Evolutionary conservation across 2,888 invertebrate genomes (phyloP), one percentile per base, ranked within the genome.

Genomic region (Ornithoptera alexandrae): DNA sequence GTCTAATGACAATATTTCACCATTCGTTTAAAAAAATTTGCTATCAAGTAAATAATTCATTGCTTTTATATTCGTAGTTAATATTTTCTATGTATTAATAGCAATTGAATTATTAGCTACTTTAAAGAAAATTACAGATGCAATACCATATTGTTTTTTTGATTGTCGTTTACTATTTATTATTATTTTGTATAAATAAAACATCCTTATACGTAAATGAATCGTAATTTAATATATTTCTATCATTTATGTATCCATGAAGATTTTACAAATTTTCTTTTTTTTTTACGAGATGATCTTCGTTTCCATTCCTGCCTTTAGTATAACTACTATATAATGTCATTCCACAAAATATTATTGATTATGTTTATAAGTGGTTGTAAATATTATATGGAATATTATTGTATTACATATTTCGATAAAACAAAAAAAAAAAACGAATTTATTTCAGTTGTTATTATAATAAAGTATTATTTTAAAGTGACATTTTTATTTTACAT

Each of bases 371-470:
- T 64, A 65, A 65, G 46, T 50, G 50, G 59, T 66, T 66, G 69
- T 66, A 70, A 70, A 69, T 66, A 69, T 53, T 60, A 30, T 69
- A 66, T 36, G 24, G 24, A 70, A 36, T 42, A 70, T 62, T 57
- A 62, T 62, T 67, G 42, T 65, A 69, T 62, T 72, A 39, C 50
- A 68, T 70, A 62, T 74, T 75, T 67, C 39, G 72, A 72, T 72
- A 74, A 77, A 72, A 72, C 39, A 30, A 80, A 81, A 79, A 75
- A 79, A 75, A 78, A 79, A 80, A 74, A 84, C 84, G 88, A 87
- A 88, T 87, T 84, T 84, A 83, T 84, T 86, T 88, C 84, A 82
- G 84, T 78, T 87, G 89, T 89, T 90, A 46, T 46, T 82, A 84
- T 84, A 88, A 84, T 84, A 88, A 86, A 88, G 74, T 76, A 84